Conservation (phyloP, 2,888 invertebrate species). For the Chironomus riparius region DNA sequence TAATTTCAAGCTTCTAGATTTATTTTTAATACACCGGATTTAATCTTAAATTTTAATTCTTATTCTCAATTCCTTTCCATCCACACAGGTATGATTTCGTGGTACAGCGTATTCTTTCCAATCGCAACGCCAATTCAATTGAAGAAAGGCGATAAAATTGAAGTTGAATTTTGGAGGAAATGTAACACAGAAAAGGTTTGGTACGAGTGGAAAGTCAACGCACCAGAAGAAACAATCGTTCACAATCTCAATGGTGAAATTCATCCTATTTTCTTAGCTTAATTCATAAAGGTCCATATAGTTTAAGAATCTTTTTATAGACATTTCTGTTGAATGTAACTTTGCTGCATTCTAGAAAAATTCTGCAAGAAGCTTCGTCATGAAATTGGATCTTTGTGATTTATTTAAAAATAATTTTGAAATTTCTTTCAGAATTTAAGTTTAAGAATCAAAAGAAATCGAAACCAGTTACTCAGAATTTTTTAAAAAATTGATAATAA, state of each 20-base stretch:
- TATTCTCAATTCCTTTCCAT: neutral
- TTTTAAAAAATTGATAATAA: too few species aligned
- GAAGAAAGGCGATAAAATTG: slow-evolving; percentile 58
- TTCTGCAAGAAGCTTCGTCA: too few species aligned
- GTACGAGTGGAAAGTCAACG: slow-evolving; percentile 80
- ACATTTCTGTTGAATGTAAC: too few species aligned
- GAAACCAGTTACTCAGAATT: too few species aligned
- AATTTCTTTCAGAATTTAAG: too few species aligned
- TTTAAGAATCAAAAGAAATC: too few species aligned
- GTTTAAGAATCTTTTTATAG: too few species aligned
- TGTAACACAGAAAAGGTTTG: slow-evolving; percentile 74
- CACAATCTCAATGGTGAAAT: slow-evolving; percentile 38
- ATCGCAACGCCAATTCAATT: slow-evolving; percentile 56
- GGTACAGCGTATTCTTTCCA: slow-evolving; percentile 97
- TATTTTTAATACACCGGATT: too few species aligned
- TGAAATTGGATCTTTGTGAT: too few species aligned
- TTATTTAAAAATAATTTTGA: too few species aligned
- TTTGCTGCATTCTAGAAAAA: too few species aligned
- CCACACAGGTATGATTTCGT: slow-evolving; percentile 72
- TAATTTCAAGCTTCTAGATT: neutral
- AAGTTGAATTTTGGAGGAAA: slow-evolving; percentile 80
- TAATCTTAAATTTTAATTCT: neutral
- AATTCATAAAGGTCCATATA: too few species aligned
- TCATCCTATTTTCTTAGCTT: slow-evolving; percentile 32
- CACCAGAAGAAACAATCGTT: slow-evolving; percentile 34